These are phyloP conservation scores for Cheirogaleus major DNA, from an alignment of 2,797 vertebrate genomes.

Conservation along the genomic window DNA sequence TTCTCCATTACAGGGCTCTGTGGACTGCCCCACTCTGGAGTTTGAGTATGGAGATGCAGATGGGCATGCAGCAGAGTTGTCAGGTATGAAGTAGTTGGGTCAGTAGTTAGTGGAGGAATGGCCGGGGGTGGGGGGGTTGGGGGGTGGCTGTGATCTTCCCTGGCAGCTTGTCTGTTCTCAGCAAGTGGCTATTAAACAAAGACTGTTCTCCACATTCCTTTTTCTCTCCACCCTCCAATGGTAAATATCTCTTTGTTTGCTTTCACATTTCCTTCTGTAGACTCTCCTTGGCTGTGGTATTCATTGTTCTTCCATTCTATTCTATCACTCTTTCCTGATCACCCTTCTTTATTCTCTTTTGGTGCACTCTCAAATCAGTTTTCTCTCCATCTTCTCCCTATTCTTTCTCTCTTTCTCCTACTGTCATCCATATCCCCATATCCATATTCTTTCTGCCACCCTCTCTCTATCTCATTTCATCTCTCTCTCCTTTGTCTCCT, in stretches of 20 bases:
- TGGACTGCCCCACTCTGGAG: conserved; percentile 96
- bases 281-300: not conserved
- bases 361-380: not conserved
- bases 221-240: not conserved
- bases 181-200: not conserved
- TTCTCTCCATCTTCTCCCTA: not conserved
- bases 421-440: not conserved
- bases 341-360: conserved; percentile 18
- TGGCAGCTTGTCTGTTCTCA: not conserved
- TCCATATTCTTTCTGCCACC: conserved; percentile 22
- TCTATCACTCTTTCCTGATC: not conserved
- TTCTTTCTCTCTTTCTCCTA: not conserved
- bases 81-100: conserved; percentile 86
- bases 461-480: not conserved
- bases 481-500: not conserved
- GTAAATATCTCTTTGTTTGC: not conserved
- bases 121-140: not conserved
- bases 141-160: not conserved
- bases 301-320: not conserved
- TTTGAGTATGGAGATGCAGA: conserved; percentile 95
- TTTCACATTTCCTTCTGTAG: not conserved
- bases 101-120: not conserved
- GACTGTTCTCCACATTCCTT: not conserved
- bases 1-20: conserved; percentile 89
- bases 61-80: conserved; percentile 89